Conservation (phyloP, 2,113 vertebrate genomes). For the Paralichthys olivaceus region DNA sequence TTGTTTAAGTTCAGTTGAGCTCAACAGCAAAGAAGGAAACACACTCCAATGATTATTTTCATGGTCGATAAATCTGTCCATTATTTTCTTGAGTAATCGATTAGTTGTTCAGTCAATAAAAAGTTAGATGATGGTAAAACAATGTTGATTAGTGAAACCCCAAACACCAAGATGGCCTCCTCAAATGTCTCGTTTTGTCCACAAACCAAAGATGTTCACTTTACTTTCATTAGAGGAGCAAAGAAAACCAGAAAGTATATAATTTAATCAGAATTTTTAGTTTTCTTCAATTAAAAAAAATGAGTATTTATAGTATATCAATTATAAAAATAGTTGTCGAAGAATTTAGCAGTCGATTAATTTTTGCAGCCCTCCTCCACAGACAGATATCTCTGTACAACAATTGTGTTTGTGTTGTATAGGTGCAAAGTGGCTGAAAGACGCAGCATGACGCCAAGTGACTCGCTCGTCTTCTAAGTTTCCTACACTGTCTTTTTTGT, state of each 20-base stretch:
- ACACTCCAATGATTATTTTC: slow-evolving; percentile 4
- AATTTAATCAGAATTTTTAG: no score
- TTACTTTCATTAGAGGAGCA: background rate
- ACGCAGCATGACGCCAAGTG: slow-evolving; percentile 36
- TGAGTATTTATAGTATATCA: no score
- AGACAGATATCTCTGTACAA: background rate
- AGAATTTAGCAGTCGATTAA: no score
- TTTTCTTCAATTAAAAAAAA: no score
- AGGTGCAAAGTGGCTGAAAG: slow-evolving; percentile 41
- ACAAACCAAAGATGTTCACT: background rate
- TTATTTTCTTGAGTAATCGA: no score
- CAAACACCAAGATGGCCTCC: background rate
- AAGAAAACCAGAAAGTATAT: background rate
- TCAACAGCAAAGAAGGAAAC: slow-evolving; percentile 3
- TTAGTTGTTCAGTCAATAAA: no score
- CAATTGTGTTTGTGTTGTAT: background rate
- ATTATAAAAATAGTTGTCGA: no score
- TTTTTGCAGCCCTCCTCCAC: background rate
- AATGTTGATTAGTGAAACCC: no score
- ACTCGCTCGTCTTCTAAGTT: slow-evolving; percentile 53
- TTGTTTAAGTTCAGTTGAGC: slow-evolving; percentile 25
- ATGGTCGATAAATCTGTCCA: no score
- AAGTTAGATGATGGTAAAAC: no score
- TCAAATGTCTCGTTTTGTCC: background rate
- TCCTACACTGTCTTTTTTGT: slow-evolving; percentile 54